Conservation (phyloP, 2,797 vertebrate species). For the Malacoraja senta region DNA sequence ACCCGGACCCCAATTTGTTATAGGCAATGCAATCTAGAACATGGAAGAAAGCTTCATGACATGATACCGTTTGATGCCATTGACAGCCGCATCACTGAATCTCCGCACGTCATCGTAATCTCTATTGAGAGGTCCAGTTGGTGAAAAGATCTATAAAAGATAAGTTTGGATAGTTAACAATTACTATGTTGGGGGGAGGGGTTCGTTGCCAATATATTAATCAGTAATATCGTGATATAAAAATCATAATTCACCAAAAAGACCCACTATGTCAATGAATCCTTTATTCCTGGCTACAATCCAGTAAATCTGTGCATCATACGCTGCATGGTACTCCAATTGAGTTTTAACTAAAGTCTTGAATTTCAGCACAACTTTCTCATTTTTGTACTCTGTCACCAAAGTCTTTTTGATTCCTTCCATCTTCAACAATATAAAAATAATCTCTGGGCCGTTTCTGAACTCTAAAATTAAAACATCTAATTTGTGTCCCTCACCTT, state of each 20-base stretch:
- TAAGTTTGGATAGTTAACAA: neutral
- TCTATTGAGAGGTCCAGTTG: conserved; percentile 65
- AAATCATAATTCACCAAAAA: neutral
- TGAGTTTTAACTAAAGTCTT: too few relatives aligned
- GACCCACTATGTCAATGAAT: neutral
- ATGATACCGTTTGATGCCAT: conserved; percentile 62
- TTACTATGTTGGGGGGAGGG: neutral
- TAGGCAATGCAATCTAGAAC: neutral
- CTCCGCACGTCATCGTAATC: conserved; percentile 69
- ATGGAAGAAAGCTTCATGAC: neutral
- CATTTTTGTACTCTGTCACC: neutral
- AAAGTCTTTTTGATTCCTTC: too few relatives aligned
- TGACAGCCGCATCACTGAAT: conserved; percentile 62
- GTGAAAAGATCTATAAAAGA: conserved; percentile 50
- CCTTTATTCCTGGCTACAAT: neutral
- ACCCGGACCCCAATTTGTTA: neutral
- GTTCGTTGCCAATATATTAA: neutral
- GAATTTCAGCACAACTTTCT: neutral
- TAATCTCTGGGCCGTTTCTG: too few relatives aligned
- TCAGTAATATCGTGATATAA: too few relatives aligned
- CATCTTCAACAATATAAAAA: too few relatives aligned
- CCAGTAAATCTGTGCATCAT: neutral
- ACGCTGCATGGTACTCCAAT: neutral
- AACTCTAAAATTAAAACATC: too few relatives aligned
- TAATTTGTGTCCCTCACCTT: too few relatives aligned